Evolutionary conservation across 2,797 vertebrate species (phyloP), one percentile per base, ranked within the genome.

Genomic region (Myripristis murdjan): DNA sequence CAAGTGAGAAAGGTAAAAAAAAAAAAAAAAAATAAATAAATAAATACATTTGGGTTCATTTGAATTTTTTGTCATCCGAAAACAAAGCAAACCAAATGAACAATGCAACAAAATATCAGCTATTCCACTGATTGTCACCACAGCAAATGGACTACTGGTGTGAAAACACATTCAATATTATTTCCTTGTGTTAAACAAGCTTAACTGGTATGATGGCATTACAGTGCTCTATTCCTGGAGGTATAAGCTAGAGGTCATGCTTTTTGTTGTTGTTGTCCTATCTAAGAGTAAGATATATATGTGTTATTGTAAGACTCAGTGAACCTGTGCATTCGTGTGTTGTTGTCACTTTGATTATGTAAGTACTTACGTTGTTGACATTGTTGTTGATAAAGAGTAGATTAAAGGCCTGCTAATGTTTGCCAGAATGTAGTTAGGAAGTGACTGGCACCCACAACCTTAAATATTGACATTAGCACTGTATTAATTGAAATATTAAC

Each of bases 331-430:
- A 28, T 33, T 53, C 31, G 15, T 33, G 24, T 1, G 6, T 8
- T 66, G 47, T 66, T 65, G 54, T 73, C 7, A 48, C 39, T 74
- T 55, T 66, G 56, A 67, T 49, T 43, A 26, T 14, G 22, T 44
- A 37, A 53, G 35, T 44, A 6, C 6, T 49, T 60, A 10, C 5
- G 12, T 35, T n/a, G 5, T 68, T 56, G 26, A 67, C 52, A 23
- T 0, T 22, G 23, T 22, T 23, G 33, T 20, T 15, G 56, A 15
- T 48, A 11, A 28, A 31, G 43, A 68, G 48, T 57, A 63, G 44
- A 68, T 44, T 26, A 22, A 56, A 52, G 44, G 46, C 12, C 31
- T 31, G 15, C 52, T 49, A 6, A 41, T 49, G 44, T 49, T 24
- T 20, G 16, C 12, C 1, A 23, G 41, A 31, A 31, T 43, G 24